A percentile compares a stretch with the other conserved stretches of the same genome.
These are phyloP conservation scores for Passer montanus DNA, from an alignment of 2,113 vertebrate species.

Conservation along the genomic window DNA sequence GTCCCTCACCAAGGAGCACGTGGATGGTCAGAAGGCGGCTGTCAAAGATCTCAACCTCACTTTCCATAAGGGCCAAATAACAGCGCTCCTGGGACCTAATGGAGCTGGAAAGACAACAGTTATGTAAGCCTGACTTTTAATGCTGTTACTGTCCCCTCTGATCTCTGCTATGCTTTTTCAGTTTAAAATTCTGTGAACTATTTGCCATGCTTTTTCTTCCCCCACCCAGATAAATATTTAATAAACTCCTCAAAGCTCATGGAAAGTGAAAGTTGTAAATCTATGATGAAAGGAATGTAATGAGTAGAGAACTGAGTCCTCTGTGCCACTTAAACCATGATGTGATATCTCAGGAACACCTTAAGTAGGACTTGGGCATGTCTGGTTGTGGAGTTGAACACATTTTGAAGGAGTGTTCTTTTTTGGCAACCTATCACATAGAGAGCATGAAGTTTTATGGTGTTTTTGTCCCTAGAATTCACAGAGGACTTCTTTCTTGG, in stretches of 20 bases:
- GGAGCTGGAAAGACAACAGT: conserved; percentile 76
- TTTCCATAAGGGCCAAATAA: conserved; percentile 72
- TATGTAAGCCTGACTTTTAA: conserved; percentile 51
- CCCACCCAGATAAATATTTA: neutral
- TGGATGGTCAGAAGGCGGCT: neutral
- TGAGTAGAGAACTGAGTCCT: neutral
- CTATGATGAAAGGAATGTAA: neutral
- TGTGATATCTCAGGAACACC: neutral
- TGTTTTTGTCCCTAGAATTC: neutral
- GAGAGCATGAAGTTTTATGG: neutral
- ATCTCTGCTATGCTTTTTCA: neutral
- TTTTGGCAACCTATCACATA: neutral
- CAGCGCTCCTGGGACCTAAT: conserved; percentile 70
- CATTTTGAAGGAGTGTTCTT: neutral
- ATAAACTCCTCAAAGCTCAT: neutral
- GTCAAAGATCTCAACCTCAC: conserved; percentile 70
- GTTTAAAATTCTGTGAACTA: neutral
- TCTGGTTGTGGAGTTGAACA: neutral
- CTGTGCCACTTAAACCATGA: neutral
- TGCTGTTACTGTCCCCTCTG: neutral
- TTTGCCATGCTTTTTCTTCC: neutral
- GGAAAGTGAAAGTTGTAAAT: neutral
- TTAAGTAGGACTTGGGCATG: neutral
- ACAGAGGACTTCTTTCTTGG: neutral
- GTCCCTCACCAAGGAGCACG: conserved; percentile 68